Conservation (phyloP, 1,140 invertebrate genomes). For the Cyphomyrmex costatus region DNA sequence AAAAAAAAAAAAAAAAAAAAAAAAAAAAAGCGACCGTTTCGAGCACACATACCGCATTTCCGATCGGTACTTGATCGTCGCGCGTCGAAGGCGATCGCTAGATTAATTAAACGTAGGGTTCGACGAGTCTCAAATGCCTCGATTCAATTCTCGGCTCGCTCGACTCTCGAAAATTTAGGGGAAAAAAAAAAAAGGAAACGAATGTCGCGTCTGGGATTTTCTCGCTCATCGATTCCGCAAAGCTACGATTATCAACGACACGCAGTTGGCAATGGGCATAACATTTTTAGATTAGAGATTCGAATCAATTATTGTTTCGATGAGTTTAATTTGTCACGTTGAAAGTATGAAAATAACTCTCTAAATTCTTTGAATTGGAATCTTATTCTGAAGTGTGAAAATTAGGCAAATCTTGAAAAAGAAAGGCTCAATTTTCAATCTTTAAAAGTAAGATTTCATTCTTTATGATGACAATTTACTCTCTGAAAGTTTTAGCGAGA, state of each 20-base stretch:
- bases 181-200: constrained; percentile 4
- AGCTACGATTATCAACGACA: constrained; percentile 47
- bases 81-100: constrained; percentile 28
- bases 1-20: not conserved
- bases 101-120: constrained; percentile 50
- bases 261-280: not conserved
- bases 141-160: not conserved
- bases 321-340: not conserved
- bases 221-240: not conserved
- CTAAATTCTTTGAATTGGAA: no score
- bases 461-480: no score
- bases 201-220: constrained; percentile 19
- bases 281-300: not conserved
- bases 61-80: constrained; percentile 32
- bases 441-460: no score
- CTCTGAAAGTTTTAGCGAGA: not conserved
- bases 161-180: constrained; percentile 15
- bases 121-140: constrained; percentile 22
- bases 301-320: not conserved
- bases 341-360: no score
- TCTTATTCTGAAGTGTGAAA: no score
- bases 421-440: no score
- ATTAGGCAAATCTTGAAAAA: not conserved
- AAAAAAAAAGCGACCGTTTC: constrained; percentile 12
- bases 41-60: not conserved